These are phyloP conservation scores for Luffia ferchaultella DNA, from an alignment of 2,888 invertebrate genomes.

Conservation along the genomic window DNA sequence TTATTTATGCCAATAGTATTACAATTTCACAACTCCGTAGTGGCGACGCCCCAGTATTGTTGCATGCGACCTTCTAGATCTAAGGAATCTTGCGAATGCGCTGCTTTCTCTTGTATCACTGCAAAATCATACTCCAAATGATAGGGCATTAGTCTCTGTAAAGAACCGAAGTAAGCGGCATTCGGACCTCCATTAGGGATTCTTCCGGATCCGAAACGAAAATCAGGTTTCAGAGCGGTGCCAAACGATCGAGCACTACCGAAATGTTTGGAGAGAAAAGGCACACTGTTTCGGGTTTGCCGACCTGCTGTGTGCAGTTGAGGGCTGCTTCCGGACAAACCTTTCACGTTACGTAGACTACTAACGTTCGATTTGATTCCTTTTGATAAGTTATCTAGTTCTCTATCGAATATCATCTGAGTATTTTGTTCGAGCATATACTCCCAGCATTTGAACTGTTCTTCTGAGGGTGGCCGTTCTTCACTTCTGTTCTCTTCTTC, in stretches of 20 bases:
- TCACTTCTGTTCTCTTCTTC: constrained; percentile 50
- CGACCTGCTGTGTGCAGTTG: constrained; percentile 63
- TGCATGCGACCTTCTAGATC: constrained; percentile 87
- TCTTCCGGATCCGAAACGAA: constrained; percentile 65
- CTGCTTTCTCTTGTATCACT: constrained; percentile 79
- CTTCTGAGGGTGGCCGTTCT: constrained; percentile 71
- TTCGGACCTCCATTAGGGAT: constrained; percentile 80
- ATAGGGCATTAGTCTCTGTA: constrained; percentile 85
- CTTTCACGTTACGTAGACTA: constrained; percentile 63
- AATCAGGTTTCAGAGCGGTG: constrained; percentile 67
- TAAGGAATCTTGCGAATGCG: constrained; percentile 73
- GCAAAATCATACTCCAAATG: constrained; percentile 83
- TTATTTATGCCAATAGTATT: not conserved
- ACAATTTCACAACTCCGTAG: constrained; percentile 75
- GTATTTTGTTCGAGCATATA: constrained; percentile 93
- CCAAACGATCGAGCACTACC: constrained; percentile 84
- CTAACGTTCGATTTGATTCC: constrained; percentile 64
- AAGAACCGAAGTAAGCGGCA: constrained; percentile 86
- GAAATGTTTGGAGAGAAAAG: constrained; percentile 77
- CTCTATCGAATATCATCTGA: constrained; percentile 87
- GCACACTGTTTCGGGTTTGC: constrained; percentile 40
- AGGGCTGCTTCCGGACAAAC: constrained; percentile 76
- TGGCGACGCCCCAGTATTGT: constrained; percentile 91
- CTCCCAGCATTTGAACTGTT: constrained; percentile 93
- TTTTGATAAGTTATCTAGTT: constrained; percentile 80